A percentile compares a stretch with the other conserved stretches of the same genome.
Evolutionary conservation across 2,113 vertebrate genomes (phyloP).

Genomic region (Emydocephalus ijimae): DNA sequence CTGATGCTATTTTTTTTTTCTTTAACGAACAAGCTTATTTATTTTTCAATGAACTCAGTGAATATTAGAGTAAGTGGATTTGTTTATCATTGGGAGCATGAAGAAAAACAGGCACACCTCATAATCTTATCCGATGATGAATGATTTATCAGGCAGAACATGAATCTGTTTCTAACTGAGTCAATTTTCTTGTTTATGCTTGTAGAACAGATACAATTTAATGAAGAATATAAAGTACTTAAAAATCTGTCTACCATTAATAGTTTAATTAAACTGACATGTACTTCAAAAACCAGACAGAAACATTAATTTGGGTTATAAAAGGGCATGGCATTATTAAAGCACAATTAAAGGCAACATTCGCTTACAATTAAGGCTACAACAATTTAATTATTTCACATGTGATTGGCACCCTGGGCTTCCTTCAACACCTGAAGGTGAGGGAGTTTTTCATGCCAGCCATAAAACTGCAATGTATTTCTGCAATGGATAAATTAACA

Average conservation of each 20-base stretch:
- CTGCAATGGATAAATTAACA: slow-evolving; percentile 3
- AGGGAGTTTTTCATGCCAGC: slow-evolving; percentile 26
- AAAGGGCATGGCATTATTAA: slow-evolving; percentile 82
- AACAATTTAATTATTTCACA: slow-evolving; percentile 73
- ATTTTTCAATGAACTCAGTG: slow-evolving; percentile 60
- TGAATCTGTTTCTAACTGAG: slow-evolving; percentile 59
- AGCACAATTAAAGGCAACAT: slow-evolving; percentile 76
- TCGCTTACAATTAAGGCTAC: slow-evolving; percentile 72
- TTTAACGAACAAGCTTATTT: slow-evolving; percentile 43
- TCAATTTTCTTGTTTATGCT: slow-evolving; percentile 71
- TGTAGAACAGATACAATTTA: slow-evolving; percentile 74
- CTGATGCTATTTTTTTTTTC: slow-evolving; percentile 17
- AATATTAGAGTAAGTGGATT: slow-evolving; percentile 57
- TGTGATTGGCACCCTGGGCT: slow-evolving; percentile 67
- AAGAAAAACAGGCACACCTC: slow-evolving; percentile 54
- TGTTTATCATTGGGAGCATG: slow-evolving; percentile 58
- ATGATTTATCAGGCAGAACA: slow-evolving; percentile 67
- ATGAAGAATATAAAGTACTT: slow-evolving; percentile 75
- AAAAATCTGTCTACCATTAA: slow-evolving; percentile 76
- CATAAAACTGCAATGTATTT: not conserved
- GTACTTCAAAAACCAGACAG: slow-evolving; percentile 74
- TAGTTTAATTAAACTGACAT: slow-evolving; percentile 79
- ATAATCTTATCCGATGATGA: slow-evolving; percentile 63
- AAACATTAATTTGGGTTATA: slow-evolving; percentile 78
- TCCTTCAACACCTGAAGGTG: slow-evolving; percentile 57